Conservation (phyloP, 1,140 invertebrate genomes). For the Stenopsyche tienmushanensis region DNA sequence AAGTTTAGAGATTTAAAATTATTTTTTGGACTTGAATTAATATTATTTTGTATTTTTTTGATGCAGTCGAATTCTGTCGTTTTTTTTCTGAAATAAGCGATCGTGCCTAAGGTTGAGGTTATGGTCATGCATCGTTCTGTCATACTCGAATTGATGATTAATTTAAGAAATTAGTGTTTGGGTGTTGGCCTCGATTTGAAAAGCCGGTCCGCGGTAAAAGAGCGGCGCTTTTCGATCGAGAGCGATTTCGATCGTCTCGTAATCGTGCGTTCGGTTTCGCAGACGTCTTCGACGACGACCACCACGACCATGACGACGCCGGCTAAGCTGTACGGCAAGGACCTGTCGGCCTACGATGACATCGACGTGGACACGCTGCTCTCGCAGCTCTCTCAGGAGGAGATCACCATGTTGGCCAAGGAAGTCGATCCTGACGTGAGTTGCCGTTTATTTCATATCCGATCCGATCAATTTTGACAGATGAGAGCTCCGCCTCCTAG, state of each 20-base stretch:
- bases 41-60: too few relatives aligned
- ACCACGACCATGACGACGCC: slow-evolving; percentile 85
- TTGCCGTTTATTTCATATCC: slow-evolving; percentile 39
- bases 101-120: too few relatives aligned
- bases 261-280: slow-evolving; percentile 55
- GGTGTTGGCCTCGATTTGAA: slow-evolving; percentile 19
- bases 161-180: neutral
- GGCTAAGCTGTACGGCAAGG: slow-evolving; percentile 88
- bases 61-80: too few relatives aligned
- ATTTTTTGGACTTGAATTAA: too few relatives aligned
- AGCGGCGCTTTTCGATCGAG: neutral
- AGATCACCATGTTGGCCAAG: slow-evolving; percentile 95
- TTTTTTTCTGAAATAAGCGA: too few relatives aligned
- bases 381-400: slow-evolving; percentile 89
- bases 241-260: neutral
- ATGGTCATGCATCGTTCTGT: too few relatives aligned
- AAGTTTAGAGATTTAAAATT: too few relatives aligned
- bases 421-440: slow-evolving; percentile 99
- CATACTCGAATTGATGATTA: too few relatives aligned
- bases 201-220: neutral
- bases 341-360: slow-evolving; percentile 91
- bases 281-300: slow-evolving; percentile 83
- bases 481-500: too few relatives aligned
- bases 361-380: slow-evolving; percentile 97
- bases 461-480: neutral